These are phyloP conservation scores for Octomys mimax DNA, from an alignment of 2,797 vertebrate species.

Conservation along the genomic window DNA sequence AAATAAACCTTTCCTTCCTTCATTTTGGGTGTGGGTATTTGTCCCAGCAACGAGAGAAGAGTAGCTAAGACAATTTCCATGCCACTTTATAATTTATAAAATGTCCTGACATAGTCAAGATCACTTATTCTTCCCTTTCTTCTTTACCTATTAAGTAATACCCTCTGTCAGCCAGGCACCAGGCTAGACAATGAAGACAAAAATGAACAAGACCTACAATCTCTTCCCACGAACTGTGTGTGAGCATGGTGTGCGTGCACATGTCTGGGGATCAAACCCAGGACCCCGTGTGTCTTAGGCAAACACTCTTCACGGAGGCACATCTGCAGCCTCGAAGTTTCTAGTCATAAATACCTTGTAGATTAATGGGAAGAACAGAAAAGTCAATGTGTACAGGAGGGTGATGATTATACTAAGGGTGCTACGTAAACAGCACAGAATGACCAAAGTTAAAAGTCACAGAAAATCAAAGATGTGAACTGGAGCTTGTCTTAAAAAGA, in stretches of 20 bases:
- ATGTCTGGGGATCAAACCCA: not conserved
- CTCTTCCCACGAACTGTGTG: not conserved
- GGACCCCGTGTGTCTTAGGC: not conserved
- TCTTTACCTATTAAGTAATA: conserved; percentile 28
- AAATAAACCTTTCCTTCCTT: too few relatives aligned
- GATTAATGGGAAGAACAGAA: conserved; percentile 37
- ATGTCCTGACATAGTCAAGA: conserved; percentile 62
- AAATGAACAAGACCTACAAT: conserved; percentile 41
- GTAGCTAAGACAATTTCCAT: too few relatives aligned
- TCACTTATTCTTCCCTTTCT: conserved; percentile 49
- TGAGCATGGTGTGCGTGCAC: not conserved
- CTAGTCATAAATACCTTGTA: conserved; percentile 10
- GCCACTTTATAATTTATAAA: conserved; percentile 72
- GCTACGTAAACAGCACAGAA: not conserved
- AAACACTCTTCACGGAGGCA: not conserved
- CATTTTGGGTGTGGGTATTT: too few relatives aligned
- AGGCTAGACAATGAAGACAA: conserved; percentile 22
- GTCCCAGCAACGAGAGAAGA: too few relatives aligned
- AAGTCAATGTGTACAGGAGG: conserved; percentile 27
- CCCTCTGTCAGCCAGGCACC: not conserved
- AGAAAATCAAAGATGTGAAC: not conserved
- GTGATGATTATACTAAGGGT: not conserved
- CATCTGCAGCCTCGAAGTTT: not conserved
- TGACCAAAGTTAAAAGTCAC: not conserved
- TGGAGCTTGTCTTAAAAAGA: not conserved